Conservation (phyloP, 2,797 vertebrate genomes). For the Falco berigora region DNA sequence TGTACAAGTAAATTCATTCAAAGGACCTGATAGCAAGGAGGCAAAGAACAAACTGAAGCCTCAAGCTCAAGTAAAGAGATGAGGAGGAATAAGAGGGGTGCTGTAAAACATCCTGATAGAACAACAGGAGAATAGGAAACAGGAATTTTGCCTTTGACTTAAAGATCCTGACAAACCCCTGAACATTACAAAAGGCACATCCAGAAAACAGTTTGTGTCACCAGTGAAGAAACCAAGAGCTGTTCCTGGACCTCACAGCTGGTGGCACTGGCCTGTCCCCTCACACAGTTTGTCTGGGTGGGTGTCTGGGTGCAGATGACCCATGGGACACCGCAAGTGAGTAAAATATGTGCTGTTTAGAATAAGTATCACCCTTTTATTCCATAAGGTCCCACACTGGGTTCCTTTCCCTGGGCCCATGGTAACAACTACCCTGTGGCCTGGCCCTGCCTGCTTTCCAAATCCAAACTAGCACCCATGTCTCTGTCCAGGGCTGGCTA, state of each 20-base stretch:
- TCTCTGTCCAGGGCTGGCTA: rapidly evolving
- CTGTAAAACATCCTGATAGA: not conserved
- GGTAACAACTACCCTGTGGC: not conserved
- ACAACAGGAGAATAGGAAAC: not conserved
- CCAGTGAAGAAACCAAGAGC: not conserved
- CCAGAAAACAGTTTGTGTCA: not conserved
- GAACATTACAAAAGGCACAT: not conserved
- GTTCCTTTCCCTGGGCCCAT: not conserved
- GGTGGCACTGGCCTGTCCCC: not conserved
- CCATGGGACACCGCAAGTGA: not conserved
- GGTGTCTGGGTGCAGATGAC: not conserved
- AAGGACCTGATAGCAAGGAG: not conserved
- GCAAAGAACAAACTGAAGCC: not conserved
- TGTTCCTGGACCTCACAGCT: not conserved
- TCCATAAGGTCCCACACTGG: not conserved
- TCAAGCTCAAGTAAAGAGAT: not conserved
- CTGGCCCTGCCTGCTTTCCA: not conserved
- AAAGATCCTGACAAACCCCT: not conserved
- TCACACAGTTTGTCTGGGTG: not conserved
- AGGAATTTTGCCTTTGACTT: not conserved
- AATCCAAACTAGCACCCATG: not conserved
- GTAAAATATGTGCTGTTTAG: not conserved
- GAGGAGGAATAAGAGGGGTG: not conserved
- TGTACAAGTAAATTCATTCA: not conserved
- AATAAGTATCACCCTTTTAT: not conserved